A percentile compares a stretch with the other conserved stretches of the same genome.
phyloP scores from a whole-genome alignment of 2,888 invertebrate genomes.

The Fragum whitleyi region DNA sequence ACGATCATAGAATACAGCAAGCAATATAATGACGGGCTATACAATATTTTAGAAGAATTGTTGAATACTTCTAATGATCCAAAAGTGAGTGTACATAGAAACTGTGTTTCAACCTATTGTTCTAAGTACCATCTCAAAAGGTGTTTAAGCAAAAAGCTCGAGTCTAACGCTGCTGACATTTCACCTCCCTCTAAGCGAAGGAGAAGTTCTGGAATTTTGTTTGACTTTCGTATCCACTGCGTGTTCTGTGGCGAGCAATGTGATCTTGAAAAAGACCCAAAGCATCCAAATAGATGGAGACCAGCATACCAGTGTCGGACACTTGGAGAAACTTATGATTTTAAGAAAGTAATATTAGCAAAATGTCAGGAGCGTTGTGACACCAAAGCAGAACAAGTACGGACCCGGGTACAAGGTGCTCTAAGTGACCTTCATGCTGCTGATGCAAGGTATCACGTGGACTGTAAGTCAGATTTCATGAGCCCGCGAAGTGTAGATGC shows the following conservation, averaged over 20 bases:
- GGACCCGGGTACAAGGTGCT: conserved; percentile 33
- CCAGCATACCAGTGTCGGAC: conserved; percentile 16
- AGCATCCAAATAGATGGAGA: conserved; percentile 39
- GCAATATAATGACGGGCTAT: no score
- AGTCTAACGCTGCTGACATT: background rate
- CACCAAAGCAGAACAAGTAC: conserved; percentile 30
- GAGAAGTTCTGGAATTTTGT: conserved; percentile 15
- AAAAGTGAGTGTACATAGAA: no score
- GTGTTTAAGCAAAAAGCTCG: background rate
- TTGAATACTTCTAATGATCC: no score
- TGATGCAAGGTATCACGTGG: conserved; percentile 52
- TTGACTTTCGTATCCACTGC: conserved; percentile 37
- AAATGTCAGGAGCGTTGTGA: conserved; percentile 28
- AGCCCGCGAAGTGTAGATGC: background rate
- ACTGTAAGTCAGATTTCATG: conserved; percentile 36
- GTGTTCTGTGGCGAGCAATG: conserved; percentile 40
- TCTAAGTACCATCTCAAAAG: background rate
- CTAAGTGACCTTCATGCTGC: conserved; percentile 61
- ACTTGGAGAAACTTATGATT: background rate
- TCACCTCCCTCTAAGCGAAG: conserved; percentile 22
- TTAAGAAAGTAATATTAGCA: conserved; percentile 25
- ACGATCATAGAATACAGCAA: no score
- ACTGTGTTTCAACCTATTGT: background rate
- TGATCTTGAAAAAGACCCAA: background rate
- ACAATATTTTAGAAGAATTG: no score